Conservation (phyloP, 2,888 invertebrate genomes). For the Ectobius pallidus region DNA sequence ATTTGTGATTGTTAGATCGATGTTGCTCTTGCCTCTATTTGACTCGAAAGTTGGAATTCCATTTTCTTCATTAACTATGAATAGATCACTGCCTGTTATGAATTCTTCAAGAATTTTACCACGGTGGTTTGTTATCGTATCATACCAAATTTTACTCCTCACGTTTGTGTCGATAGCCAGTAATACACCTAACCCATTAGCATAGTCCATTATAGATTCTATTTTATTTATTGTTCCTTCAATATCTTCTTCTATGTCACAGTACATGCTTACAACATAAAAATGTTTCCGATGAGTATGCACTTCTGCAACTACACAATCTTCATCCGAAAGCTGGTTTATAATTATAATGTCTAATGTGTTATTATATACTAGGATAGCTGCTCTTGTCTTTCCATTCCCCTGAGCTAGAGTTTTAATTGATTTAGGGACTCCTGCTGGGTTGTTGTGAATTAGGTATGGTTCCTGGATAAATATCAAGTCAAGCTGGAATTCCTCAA, state of each 20-base stretch:
- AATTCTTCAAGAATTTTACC: neutral
- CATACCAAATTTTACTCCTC: neutral
- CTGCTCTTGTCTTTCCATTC: neutral
- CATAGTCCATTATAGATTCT: no score
- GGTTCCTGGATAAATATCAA: neutral
- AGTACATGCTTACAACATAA: neutral
- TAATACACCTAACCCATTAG: neutral
- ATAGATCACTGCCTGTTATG: neutral
- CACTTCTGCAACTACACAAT: no score
- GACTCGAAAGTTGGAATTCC: neutral
- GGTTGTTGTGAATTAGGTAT: no score
- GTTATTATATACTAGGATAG: neutral
- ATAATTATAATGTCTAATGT: no score
- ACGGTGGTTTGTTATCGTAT: no score
- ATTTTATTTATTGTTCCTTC: no score
- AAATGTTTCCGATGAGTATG: neutral
- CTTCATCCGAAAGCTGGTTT: no score
- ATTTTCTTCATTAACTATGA: no score
- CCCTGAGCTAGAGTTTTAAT: neutral
- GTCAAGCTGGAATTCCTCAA: neutral
- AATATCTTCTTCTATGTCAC: no score
- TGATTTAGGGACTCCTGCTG: neutral
- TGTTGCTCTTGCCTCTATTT: neutral
- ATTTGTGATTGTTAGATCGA: neutral
- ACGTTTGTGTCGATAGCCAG: neutral